These are phyloP conservation scores for Phaonia tiefii DNA, from an alignment of 2,888 invertebrate species.

Conservation along the genomic window DNA sequence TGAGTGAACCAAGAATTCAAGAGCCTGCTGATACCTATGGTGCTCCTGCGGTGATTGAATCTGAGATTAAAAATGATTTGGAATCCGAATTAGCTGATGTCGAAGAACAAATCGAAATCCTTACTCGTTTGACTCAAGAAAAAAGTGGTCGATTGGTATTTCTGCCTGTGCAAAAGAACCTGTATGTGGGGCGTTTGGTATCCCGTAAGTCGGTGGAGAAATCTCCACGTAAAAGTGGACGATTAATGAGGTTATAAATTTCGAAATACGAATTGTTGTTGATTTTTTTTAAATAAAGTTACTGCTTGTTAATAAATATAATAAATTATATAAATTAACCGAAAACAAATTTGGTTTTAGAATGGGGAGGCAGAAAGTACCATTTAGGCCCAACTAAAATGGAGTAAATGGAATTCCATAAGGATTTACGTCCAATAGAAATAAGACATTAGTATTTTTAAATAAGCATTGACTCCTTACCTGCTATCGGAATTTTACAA, in stretches of 20 bases:
- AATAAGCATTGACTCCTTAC: too few species aligned
- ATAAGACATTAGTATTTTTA: too few species aligned
- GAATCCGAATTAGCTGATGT: constrained; percentile 66
- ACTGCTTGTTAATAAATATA: constrained; percentile 44
- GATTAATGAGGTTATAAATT: constrained; percentile 47
- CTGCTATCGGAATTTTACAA: too few species aligned
- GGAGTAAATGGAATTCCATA: too few species aligned
- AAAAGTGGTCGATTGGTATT: constrained; percentile 75
- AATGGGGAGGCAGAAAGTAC: too few species aligned
- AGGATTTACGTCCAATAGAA: too few species aligned
- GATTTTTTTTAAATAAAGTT: constrained; percentile 5
- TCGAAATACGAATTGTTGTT: constrained; percentile 42
- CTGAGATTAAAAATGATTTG: constrained; percentile 66
- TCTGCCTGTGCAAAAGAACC: constrained; percentile 68
- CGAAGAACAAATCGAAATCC: constrained; percentile 73
- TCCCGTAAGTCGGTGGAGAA: constrained; percentile 17
- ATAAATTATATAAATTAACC: constrained; percentile 18
- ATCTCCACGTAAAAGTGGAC: constrained; percentile 34
- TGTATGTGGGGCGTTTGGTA: constrained; percentile 54
- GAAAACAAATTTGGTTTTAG: too few species aligned
- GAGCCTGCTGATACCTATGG: constrained; percentile 73
- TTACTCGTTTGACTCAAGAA: constrained; percentile 68
- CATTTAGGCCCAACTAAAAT: too few species aligned
- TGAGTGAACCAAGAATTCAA: constrained; percentile 23
- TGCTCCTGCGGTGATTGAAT: constrained; percentile 66